phyloP scores from a whole-genome alignment of 1,140 invertebrate genomes.

The Drusus annulatus region DNA sequence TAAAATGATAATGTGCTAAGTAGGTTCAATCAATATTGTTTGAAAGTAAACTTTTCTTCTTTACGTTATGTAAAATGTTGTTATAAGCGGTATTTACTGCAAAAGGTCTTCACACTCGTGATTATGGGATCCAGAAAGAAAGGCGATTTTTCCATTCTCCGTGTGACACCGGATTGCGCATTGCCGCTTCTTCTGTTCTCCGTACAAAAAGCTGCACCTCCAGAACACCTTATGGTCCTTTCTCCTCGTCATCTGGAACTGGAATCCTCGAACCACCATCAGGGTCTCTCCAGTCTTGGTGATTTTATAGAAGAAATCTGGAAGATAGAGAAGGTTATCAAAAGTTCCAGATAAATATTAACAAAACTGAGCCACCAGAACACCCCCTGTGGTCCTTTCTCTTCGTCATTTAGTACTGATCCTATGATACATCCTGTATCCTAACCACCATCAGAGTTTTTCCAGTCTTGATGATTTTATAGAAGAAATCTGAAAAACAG shows the following conservation, averaged over 20 bases:
- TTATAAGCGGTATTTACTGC: too few relatives aligned
- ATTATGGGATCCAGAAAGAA: slow-evolving; percentile 24
- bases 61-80: too few relatives aligned
- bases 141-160: slow-evolving; percentile 46
- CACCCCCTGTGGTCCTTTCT: slow-evolving; percentile 14
- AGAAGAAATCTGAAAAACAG: slow-evolving; percentile 33
- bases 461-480: slow-evolving; percentile 15
- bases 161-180: slow-evolving; percentile 44
- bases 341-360: not conserved
- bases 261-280: slow-evolving; percentile 24
- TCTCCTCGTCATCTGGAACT: slow-evolving; percentile 37
- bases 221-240: slow-evolving; percentile 42
- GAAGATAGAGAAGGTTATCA: slow-evolving; percentile 13
- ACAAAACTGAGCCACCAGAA: slow-evolving; percentile 39
- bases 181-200: slow-evolving; percentile 23
- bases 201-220: slow-evolving; percentile 30
- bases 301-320: slow-evolving; percentile 41
- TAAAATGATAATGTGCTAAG: too few relatives aligned
- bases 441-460: slow-evolving; percentile 21
- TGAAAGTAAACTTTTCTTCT: too few relatives aligned
- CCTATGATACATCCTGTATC: too few relatives aligned
- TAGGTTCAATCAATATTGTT: too few relatives aligned
- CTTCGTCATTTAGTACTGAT: slow-evolving; percentile 28
- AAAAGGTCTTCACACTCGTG: slow-evolving; percentile 14
- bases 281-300: slow-evolving; percentile 20